Conservation (phyloP, 2,888 invertebrate genomes). For the Lasioglossum leucozonium region DNA sequence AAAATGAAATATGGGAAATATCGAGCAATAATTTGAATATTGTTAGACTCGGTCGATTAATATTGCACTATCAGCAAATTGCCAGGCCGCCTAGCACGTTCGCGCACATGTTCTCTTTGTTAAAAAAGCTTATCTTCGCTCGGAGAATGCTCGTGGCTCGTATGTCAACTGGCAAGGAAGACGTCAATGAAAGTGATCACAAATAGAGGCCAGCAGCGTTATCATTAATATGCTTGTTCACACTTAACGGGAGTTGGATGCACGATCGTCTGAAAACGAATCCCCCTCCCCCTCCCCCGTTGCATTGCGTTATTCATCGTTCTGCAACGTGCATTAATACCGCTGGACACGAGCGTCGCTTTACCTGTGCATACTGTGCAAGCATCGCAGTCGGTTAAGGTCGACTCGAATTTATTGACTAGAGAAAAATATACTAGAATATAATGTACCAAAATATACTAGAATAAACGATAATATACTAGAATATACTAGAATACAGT, state of each 20-base stretch:
- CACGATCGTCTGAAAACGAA: conserved; percentile 17
- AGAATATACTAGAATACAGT: too few species aligned
- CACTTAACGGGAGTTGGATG: conserved; percentile 11
- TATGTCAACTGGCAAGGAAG: background rate
- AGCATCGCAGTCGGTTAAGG: background rate
- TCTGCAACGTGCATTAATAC: conserved; percentile 14
- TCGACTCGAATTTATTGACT: background rate
- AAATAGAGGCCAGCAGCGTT: conserved; percentile 15
- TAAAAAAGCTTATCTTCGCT: background rate
- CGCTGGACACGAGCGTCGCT: background rate
- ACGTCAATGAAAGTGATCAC: conserved; percentile 21
- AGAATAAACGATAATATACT: too few species aligned
- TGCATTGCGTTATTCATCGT: conserved; percentile 43
- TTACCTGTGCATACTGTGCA: background rate
- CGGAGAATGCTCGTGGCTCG: background rate
- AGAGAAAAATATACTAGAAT: too few species aligned
- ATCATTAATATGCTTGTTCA: conserved; percentile 21
- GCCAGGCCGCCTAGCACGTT: background rate
- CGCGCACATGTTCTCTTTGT: conserved; percentile 3
- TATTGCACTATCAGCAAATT: background rate
- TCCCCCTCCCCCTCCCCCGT: background rate
- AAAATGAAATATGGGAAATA: background rate
- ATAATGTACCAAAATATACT: too few species aligned
- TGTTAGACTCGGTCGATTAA: background rate
- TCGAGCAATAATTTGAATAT: background rate